These are phyloP conservation scores for Thryonomys swinderianus DNA, from an alignment of 2,113 vertebrate genomes.

Conservation along the genomic window DNA sequence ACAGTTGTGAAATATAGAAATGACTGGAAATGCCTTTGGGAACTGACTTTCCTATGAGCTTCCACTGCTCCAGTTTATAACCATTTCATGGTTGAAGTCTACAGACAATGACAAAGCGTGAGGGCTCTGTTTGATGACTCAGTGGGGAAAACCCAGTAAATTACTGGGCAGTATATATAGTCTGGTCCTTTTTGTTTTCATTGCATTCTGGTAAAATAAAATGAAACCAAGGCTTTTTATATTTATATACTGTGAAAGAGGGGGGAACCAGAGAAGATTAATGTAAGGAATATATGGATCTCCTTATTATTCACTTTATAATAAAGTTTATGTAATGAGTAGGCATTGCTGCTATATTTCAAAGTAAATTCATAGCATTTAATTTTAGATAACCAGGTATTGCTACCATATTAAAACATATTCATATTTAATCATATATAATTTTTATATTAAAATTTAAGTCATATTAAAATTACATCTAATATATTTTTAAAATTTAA, in stretches of 20 bases:
- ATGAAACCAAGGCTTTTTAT: neutral
- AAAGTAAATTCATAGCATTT: neutral
- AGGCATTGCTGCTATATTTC: neutral
- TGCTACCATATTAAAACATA: slow-evolving; percentile 13
- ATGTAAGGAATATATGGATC: neutral
- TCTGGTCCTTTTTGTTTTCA: neutral
- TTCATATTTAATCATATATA: slow-evolving; percentile 3
- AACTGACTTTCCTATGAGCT: neutral
- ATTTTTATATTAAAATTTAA: slow-evolving; percentile 9
- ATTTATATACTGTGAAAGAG: neutral
- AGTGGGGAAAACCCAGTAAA: neutral
- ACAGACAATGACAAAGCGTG: neutral
- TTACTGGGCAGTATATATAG: neutral
- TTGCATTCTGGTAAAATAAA: slow-evolving; percentile 40
- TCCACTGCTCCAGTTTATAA: neutral
- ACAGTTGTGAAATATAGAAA: neutral
- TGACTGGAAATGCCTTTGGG: neutral
- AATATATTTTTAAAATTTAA: slow-evolving; percentile 11
- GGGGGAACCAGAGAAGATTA: neutral
- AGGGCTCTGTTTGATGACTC: neutral
- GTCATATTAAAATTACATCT: slow-evolving; percentile 23
- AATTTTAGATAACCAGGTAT: slow-evolving; percentile 3
- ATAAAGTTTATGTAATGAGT: neutral
- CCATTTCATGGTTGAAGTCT: neutral
- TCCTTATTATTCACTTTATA: neutral